Conservation (phyloP, 2,888 invertebrate genomes). For the Epirrita christyi region DNA sequence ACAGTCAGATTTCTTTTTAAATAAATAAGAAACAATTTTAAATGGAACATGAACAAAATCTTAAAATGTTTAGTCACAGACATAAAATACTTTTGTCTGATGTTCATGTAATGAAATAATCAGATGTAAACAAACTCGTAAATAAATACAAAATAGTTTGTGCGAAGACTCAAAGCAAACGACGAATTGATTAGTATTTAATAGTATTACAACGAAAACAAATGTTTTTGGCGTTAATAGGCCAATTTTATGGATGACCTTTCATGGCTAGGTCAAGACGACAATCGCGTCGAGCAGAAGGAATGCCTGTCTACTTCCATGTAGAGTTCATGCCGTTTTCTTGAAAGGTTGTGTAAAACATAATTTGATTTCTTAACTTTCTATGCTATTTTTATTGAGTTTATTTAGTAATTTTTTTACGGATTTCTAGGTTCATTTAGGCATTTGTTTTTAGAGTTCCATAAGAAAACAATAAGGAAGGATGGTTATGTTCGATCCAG, state of each 20-base stretch:
- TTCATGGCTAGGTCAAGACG: conserved; percentile 27
- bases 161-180: conserved; percentile 12
- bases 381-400: no score
- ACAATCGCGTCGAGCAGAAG: conserved; percentile 2
- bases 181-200: conserved; percentile 26
- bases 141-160: conserved; percentile 5
- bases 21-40: no score
- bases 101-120: no score
- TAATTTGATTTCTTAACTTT: conserved; percentile 5
- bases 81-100: no score
- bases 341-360: conserved; percentile 5
- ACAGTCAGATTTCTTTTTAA: no score
- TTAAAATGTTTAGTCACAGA: background rate
- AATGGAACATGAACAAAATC: background rate
- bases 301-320: conserved; percentile 1
- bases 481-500: no score
- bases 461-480: no score
- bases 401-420: background rate
- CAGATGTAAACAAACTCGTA: background rate
- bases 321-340: conserved; percentile 12
- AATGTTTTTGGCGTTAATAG: conserved; percentile 20
- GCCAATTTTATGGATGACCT: conserved; percentile 23
- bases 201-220: conserved; percentile 14
- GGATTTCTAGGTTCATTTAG: no score
- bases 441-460: no score